Evolutionary conservation across 2,797 vertebrate genomes (phyloP), one percentile per base, ranked within the genome.

Genomic region (Sylvia borin): DNA sequence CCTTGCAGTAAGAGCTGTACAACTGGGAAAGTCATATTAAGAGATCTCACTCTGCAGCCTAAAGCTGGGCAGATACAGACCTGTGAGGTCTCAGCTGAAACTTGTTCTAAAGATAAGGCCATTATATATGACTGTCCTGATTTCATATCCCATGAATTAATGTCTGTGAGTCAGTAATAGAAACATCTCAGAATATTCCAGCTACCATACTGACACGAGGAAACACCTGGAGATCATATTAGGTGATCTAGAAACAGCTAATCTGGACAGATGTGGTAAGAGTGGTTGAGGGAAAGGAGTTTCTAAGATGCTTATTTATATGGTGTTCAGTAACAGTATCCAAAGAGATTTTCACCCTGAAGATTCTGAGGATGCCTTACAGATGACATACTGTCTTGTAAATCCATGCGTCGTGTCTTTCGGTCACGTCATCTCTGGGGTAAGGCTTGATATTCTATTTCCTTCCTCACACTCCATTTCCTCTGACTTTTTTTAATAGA

Each of bases 301-400:
- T 85, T 80, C 45, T 80, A 50, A 92, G 47, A 80, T 55, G 20
- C 5, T 77, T 87, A 47, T 85, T 96, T 54, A 66, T 80, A 13
- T 68, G 68, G 61, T 92, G 43, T 66, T 95, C 34, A 60, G 80
- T 42, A 81, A 85, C 32, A 51, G 11, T 61, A 83, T 68, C 68
- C 58, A 67, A 94, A 86, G 72, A 85, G 31, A 61, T 80, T 94
- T 92, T 83, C 38, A 80, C 16, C 20, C 75, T 67, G 29, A 88
- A 93, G 57, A 50, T 47, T 87, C 25, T 93, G 57, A 94, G 73
- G 66, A 89, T 95, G 78, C 65, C 72, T 96, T 83, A 60, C 22
- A 85, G 50, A 83, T 90, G 78, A 91, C 54, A 65, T 75, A 88
- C 65, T 75, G 84, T 92, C 94, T 92, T 68, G 43, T 74, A 92